phyloP scores from a whole-genome alignment of 2,888 invertebrate genomes.

The Iphiclides podalirius region DNA sequence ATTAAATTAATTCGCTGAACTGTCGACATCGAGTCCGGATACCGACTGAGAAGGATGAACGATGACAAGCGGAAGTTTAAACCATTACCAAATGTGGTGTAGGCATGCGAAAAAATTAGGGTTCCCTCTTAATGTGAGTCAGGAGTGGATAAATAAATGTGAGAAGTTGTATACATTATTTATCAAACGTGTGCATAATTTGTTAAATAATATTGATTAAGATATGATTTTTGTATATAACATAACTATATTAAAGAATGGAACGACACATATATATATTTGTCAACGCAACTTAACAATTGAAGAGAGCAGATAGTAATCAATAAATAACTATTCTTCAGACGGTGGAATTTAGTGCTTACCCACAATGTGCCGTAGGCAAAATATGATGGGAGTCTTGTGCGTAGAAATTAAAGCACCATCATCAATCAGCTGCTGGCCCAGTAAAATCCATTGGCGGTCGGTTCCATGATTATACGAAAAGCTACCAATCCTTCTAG shows the following conservation, averaged over 20 bases:
- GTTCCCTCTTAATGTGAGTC: constrained; percentile 6
- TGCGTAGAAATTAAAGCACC: background rate
- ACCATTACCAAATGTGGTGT: constrained; percentile 66
- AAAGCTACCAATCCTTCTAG: no score
- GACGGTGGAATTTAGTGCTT: constrained; percentile 30
- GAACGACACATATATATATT: no score
- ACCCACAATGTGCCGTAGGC: constrained; percentile 6
- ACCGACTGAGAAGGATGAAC: constrained; percentile 46
- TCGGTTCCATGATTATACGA: no score
- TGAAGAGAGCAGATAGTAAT: no score
- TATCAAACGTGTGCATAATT: no score
- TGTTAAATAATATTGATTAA: no score
- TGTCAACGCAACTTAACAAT: no score
- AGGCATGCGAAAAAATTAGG: constrained; percentile 39
- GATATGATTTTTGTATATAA: no score
- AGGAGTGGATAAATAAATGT: background rate
- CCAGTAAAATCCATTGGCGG: no score
- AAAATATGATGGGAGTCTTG: constrained; percentile 1
- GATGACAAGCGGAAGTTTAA: constrained; percentile 61
- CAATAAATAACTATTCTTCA: constrained; percentile 16
- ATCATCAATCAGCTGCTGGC: no score
- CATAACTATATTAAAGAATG: no score
- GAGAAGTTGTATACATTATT: no score
- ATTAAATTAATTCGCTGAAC: constrained; percentile 68
- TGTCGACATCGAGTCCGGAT: constrained; percentile 40